A percentile compares a stretch with the other conserved stretches of the same genome.
phyloP scores from a whole-genome alignment of 2,797 vertebrate genomes.

The Percopsis omiscomaycus region DNA sequence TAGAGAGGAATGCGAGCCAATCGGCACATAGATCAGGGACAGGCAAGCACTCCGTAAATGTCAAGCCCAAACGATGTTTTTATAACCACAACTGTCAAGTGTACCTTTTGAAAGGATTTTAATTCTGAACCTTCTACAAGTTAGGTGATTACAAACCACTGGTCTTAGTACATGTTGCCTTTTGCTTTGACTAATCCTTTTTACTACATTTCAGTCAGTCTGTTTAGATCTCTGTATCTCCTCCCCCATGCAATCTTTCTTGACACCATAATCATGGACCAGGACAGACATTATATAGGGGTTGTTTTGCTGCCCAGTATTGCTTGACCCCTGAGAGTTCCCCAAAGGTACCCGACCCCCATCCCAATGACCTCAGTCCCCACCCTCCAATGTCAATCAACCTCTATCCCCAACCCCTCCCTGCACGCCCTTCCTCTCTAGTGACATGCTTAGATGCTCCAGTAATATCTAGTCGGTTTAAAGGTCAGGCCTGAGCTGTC shows the following conservation, averaged over 20 bases:
- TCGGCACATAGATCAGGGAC: no score
- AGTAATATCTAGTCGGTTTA: slow-evolving; percentile 70
- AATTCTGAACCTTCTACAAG: no score
- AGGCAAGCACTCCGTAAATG: no score
- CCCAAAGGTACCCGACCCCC: slow-evolving; percentile 56
- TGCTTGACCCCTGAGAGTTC: slow-evolving; percentile 71
- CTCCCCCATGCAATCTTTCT: slow-evolving; percentile 53
- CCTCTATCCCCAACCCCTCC: slow-evolving; percentile 38
- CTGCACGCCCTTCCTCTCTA: slow-evolving; percentile 46
- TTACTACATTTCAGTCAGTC: neutral
- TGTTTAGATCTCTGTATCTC: no score
- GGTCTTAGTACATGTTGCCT: neutral
- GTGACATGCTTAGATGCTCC: slow-evolving; percentile 71
- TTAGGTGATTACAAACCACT: no score
- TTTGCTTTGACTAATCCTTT: slow-evolving; percentile 19
- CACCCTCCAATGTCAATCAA: slow-evolving; percentile 32
- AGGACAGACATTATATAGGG: slow-evolving; percentile 70
- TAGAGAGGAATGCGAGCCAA: no score
- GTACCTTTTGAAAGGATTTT: slow-evolving; percentile 3
- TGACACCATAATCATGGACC: slow-evolving; percentile 78
- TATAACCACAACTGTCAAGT: no score
- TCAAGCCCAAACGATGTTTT: no score
- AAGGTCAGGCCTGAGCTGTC: slow-evolving; percentile 74
- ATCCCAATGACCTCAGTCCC: slow-evolving; percentile 33
- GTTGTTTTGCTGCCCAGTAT: slow-evolving; percentile 74